Conservation (phyloP, 1,140 invertebrate species). For the Ceratosolen solmsi region DNA sequence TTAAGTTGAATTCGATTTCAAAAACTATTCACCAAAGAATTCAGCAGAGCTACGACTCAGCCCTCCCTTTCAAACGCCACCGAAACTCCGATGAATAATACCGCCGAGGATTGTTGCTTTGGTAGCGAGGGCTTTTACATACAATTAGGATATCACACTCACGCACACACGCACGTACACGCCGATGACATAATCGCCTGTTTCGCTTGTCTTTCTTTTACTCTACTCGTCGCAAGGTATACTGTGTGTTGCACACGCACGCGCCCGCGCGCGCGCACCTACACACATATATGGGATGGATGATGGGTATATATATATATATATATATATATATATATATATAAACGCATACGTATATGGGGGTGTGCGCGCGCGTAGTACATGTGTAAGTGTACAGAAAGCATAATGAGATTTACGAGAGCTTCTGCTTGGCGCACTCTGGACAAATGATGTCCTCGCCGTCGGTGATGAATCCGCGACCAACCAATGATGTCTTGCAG, state of each 20-base stretch:
- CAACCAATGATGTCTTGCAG: slow-evolving; percentile 95
- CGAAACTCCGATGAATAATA: neutral
- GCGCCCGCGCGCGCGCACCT: no score
- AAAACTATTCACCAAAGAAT: neutral
- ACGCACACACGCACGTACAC: neutral
- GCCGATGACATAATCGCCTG: slow-evolving; percentile 8
- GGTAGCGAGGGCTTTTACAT: slow-evolving; percentile 27
- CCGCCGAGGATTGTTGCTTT: neutral
- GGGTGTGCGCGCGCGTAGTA: neutral
- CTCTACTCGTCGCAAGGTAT: slow-evolving; percentile 27
- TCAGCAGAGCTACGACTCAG: neutral
- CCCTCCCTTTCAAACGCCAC: neutral
- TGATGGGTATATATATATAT: no score
- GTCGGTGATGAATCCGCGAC: slow-evolving; percentile 99
- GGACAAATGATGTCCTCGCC: slow-evolving; percentile 97
- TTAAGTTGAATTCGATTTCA: neutral
- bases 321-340: no score
- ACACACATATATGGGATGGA: no score
- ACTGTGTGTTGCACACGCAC: no score
- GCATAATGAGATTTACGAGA: slow-evolving; percentile 78
- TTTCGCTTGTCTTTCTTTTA: slow-evolving; percentile 5
- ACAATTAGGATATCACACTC: neutral
- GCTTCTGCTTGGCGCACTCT: slow-evolving; percentile 97
- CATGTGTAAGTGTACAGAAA: neutral
- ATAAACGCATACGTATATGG: no score